These are phyloP conservation scores for Parus major DNA, from an alignment of 2,113 vertebrate genomes.

Conservation along the genomic window DNA sequence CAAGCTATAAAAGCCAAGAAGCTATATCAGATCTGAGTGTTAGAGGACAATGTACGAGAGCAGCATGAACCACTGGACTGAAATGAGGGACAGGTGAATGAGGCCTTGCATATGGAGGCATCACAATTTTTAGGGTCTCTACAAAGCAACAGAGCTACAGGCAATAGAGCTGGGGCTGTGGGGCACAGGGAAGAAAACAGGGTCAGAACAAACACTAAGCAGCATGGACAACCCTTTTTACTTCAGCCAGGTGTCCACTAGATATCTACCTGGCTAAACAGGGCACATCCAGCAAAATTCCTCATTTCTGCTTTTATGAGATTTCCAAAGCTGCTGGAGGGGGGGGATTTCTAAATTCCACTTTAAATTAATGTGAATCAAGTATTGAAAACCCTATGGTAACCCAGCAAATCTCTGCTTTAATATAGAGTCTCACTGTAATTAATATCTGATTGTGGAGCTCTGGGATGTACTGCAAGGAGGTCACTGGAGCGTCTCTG, in stretches of 20 bases:
- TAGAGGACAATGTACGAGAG: neutral
- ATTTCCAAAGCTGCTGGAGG: conserved; percentile 10
- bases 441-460: conserved; percentile 34
- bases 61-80: neutral
- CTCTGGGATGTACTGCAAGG: conserved; percentile 6
- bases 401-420: conserved; percentile 43
- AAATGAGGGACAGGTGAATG: neutral
- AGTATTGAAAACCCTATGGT: neutral
- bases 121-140: neutral
- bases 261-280: neutral
- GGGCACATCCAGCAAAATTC: neutral
- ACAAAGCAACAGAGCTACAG: neutral
- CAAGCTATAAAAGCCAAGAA: neutral
- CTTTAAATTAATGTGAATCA: conserved; percentile 47
- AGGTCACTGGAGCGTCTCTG: neutral
- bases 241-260: neutral
- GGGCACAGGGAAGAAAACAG: neutral
- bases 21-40: neutral
- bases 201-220: neutral
- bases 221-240: neutral
- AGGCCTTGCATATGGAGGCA: neutral
- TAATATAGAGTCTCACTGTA: conserved; percentile 36
- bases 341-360: conserved; percentile 7
- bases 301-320: neutral
- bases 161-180: neutral